Base-by-base conservation (phyloP, 2,797 vertebrate species). In the Delichon dasypus region DNA sequence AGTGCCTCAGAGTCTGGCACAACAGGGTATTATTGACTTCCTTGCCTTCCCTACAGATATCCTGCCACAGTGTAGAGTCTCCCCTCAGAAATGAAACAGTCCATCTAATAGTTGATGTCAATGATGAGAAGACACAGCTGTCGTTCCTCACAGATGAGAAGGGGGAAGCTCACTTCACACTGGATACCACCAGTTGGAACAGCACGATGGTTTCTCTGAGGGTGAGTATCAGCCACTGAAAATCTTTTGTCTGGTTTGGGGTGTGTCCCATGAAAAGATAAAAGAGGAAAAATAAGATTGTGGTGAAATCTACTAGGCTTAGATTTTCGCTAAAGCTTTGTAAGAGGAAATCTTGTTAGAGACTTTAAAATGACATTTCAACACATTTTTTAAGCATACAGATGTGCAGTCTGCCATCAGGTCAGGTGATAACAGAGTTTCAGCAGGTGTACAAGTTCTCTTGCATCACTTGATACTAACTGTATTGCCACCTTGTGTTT, bases 181-280 rank as follows among this genome's bases (percentile, higher is more conserved):
- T 97, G 57, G 79, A 97, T 64, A 96, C 96, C 23, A 88, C 78
- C 38, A 62, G 22, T 15, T 97, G 96, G 95, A 93, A 96, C 22
- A 79, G 85, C 45, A 84, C 68, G 0, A 13, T 91, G 65, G 85
- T 97, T 90, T 95, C 93, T 17, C 48, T 97, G 84, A 94, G 23
- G 48, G 96, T 97, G 54, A 95, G 93, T 64, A 54, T 53, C n/a
- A 71, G 21, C 42, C 20, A 7, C 44, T 47, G 44, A 40, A 54
- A 88, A 34, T 36, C 27, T 60, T 89, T 44, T 44, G 12, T 44
- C 36, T 66, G 25, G 12, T 83, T 29, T 77, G 16, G 44, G 7
- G 2, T 60, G 17, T 68, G 17, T 65, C 8, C 51, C 27, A 36
- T 44, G 29, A 55, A 85, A 85, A 81, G 21, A 84, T 7, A 62